Percentiles rank a stretch among this genome's conserved stretches.
Conservation (phyloP, 2,113 vertebrate species). For the Lepisosteus osseus region DNA sequence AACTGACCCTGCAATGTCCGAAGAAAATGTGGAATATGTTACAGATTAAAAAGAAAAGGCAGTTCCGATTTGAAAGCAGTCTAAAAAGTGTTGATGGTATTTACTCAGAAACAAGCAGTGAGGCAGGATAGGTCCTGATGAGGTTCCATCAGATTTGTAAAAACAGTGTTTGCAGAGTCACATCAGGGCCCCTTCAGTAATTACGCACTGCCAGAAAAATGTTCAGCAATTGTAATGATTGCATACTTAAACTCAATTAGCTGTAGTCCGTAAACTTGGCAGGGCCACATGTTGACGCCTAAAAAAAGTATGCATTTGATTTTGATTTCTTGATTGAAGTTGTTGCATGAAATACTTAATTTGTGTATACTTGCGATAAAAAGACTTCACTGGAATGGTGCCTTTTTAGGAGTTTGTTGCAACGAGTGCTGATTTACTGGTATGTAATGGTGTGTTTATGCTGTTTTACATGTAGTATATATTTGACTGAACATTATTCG, state of each 20-base stretch:
- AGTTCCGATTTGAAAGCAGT: too few relatives aligned
- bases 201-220: slow-evolving; percentile 8
- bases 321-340: not conserved
- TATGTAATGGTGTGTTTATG: too few relatives aligned
- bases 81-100: too few relatives aligned
- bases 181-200: not conserved
- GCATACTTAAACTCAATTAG: slow-evolving; percentile 24
- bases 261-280: slow-evolving; percentile 21
- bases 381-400: slow-evolving; percentile 4
- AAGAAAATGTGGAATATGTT: too few relatives aligned
- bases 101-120: too few relatives aligned
- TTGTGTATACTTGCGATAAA: not conserved
- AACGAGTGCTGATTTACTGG: too few relatives aligned
- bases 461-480: too few relatives aligned
- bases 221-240: slow-evolving; percentile 18
- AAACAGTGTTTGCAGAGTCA: slow-evolving; percentile 1
- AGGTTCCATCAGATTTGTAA: not conserved
- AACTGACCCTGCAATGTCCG: too few relatives aligned
- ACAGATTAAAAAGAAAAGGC: too few relatives aligned
- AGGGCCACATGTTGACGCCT: slow-evolving; percentile 6
- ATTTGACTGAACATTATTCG: too few relatives aligned
- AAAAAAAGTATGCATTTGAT: slow-evolving; percentile 7
- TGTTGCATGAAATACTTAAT: not conserved
- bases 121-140: not conserved
- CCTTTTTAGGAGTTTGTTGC: too few relatives aligned